A percentile compares a stretch with the other conserved stretches of the same genome.
These are phyloP conservation scores for Gymnogyps californianus DNA, from an alignment of 2,113 vertebrate species.

Conservation along the genomic window DNA sequence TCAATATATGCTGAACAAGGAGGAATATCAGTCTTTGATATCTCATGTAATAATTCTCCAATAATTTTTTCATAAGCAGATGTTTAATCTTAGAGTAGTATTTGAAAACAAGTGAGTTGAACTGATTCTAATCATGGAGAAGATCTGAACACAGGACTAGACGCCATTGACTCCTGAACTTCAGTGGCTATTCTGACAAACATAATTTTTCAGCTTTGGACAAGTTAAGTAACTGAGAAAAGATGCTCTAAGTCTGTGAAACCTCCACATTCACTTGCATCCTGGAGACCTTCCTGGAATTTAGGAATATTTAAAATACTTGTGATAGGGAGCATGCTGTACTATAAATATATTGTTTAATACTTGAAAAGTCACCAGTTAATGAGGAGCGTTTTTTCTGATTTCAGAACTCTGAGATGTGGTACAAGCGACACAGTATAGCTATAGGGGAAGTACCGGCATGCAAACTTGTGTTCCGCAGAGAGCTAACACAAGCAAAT, in stretches of 20 bases:
- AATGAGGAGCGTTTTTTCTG: not conserved
- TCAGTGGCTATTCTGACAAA: not conserved
- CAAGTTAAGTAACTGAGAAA: not conserved
- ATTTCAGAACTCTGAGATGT: slow-evolving; percentile 80
- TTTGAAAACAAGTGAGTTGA: not conserved
- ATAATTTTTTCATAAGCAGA: not conserved
- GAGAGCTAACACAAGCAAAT: slow-evolving; percentile 77
- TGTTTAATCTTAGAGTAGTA: not conserved
- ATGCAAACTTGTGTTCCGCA: slow-evolving; percentile 75
- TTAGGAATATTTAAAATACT: not conserved
- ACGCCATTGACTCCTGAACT: not conserved
- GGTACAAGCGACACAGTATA: slow-evolving; percentile 87
- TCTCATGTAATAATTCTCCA: not conserved
- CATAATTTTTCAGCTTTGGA: not conserved
- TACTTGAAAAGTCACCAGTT: not conserved
- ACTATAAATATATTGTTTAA: not conserved
- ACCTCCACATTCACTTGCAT: not conserved
- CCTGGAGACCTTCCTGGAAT: not conserved
- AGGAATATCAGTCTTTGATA: not conserved
- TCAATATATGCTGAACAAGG: not conserved
- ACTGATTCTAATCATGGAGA: not conserved
- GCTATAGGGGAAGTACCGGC: slow-evolving; percentile 83
- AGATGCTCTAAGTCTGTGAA: not conserved
- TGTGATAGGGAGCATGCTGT: not conserved
- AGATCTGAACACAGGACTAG: not conserved